Evolutionary conservation across 2,113 vertebrate genomes (phyloP).

Genomic region (Piaya cayana): DNA sequence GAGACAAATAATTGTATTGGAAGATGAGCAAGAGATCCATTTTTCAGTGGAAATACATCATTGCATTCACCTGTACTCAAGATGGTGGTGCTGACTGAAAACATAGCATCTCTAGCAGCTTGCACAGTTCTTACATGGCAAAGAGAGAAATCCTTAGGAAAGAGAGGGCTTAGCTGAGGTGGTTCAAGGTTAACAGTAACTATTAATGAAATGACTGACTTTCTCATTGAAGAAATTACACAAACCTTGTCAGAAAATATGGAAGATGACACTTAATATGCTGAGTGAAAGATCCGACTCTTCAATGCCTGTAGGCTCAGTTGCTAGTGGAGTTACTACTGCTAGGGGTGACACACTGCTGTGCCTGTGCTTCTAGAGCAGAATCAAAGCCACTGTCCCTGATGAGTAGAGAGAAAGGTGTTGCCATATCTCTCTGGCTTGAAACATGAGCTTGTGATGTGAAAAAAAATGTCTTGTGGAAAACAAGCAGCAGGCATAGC

Average conservation of each 20-base stretch:
- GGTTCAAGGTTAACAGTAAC: not conserved
- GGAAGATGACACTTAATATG: not conserved
- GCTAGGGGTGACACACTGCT: not conserved
- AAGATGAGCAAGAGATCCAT: not conserved
- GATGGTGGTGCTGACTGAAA: not conserved
- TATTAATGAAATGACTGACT: not conserved
- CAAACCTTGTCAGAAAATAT: not conserved
- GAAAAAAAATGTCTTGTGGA: not conserved
- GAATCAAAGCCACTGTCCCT: rapidly evolving
- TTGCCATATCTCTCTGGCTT: not conserved
- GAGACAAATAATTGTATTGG: not conserved
- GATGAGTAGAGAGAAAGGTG: not conserved
- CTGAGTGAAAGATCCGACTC: not conserved
- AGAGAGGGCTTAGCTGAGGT: not conserved
- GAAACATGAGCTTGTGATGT: rapidly evolving
- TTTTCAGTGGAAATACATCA: not conserved
- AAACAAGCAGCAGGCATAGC: not conserved
- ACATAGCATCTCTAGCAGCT: not conserved
- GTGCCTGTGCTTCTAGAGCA: not conserved
- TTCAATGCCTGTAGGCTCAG: not conserved
- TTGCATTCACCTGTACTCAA: not conserved
- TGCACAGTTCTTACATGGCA: not conserved
- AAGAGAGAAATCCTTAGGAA: not conserved
- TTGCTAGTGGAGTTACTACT: not conserved
- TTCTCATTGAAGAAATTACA: not conserved